phyloP scores from a whole-genome alignment of 2,113 vertebrate species.

The Myiagra hebetior region DNA sequence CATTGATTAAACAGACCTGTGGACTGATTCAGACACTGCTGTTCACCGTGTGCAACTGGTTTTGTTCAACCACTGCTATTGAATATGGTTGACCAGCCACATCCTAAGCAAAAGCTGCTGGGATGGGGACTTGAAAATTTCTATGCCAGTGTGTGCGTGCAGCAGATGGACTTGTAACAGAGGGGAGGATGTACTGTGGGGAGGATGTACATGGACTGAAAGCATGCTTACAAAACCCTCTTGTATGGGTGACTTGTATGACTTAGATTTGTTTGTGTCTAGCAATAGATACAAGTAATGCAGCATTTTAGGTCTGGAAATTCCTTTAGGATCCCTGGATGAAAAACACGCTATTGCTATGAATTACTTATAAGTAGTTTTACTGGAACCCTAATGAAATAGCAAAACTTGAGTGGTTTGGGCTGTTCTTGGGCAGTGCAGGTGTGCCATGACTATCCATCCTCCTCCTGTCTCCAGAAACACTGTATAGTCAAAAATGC shows the following conservation, averaged over 20 bases:
- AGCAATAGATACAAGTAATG: neutral
- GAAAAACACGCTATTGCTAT: neutral
- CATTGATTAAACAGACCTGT: neutral
- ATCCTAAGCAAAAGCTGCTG: neutral
- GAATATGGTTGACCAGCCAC: neutral
- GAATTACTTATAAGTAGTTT: neutral
- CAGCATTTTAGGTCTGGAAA: neutral
- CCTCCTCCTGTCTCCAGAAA: neutral
- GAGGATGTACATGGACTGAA: neutral
- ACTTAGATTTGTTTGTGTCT: neutral
- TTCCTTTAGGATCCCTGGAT: neutral
- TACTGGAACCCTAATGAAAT: neutral
- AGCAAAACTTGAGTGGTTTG: neutral
- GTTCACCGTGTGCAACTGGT: accelerated
- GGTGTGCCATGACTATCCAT: neutral
- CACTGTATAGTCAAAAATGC: neutral
- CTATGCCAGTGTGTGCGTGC: neutral
- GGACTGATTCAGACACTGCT: neutral
- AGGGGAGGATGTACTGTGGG: neutral
- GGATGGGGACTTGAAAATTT: neutral
- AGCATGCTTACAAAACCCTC: neutral
- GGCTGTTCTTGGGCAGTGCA: neutral
- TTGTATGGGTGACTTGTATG: neutral
- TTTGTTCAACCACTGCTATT: accelerated
- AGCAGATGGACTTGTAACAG: neutral